These are phyloP conservation scores for Troides oblongomaculatus DNA, from an alignment of 2,888 invertebrate genomes.

Conservation along the genomic window DNA sequence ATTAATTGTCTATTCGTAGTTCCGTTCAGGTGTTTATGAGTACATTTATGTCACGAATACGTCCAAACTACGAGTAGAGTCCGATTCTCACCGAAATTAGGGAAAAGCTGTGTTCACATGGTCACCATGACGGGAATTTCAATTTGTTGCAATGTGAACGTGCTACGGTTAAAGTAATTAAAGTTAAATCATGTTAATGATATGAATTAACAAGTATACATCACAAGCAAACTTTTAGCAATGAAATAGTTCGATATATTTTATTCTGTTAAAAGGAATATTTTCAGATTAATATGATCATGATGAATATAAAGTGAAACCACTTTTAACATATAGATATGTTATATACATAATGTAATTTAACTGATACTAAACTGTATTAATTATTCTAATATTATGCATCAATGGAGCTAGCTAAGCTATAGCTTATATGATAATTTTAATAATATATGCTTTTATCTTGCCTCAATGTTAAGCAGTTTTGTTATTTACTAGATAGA, in stretches of 20 bases:
- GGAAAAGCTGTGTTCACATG: constrained; percentile 56
- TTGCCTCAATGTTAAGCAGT: not conserved
- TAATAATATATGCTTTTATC: not conserved
- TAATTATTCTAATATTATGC: not conserved
- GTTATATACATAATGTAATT: not conserved
- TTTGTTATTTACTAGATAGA: not conserved
- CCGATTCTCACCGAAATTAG: constrained; percentile 62
- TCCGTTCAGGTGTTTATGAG: constrained; percentile 24
- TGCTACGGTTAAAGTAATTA: not conserved
- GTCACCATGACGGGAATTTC: constrained; percentile 51
- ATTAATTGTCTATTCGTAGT: constrained; percentile 29
- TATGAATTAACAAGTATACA: not conserved
- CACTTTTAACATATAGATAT: constrained; percentile 1
- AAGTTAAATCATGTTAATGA: not conserved
- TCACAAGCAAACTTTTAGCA: not conserved
- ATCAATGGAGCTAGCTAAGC: not conserved
- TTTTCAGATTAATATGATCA: not conserved
- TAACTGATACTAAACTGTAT: not conserved
- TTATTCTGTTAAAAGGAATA: not conserved
- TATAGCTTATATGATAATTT: not conserved
- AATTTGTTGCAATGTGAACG: constrained; percentile 39
- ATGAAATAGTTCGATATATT: not conserved
- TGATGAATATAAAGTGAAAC: not conserved
- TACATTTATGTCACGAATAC: constrained; percentile 36
- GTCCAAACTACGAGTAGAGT: constrained; percentile 30